These are phyloP conservation scores for Parauchenoglanis punctatus DNA, from an alignment of 2,797 vertebrate species.

Conservation along the genomic window DNA sequence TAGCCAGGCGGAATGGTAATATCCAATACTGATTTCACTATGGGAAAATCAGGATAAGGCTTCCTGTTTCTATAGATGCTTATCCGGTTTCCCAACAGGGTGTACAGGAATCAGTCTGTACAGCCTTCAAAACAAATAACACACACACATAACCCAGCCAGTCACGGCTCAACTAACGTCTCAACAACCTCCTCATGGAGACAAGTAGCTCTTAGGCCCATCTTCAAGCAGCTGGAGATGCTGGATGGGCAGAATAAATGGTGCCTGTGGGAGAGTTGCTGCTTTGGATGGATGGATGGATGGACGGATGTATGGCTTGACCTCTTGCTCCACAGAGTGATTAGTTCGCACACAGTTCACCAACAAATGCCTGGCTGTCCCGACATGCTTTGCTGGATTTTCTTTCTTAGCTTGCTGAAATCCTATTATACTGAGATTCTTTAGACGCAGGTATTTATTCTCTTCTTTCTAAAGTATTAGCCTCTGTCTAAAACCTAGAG, in stretches of 20 bases:
- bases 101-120: slow-evolving; percentile 64
- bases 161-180: slow-evolving; percentile 38
- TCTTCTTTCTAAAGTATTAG: slow-evolving; percentile 48
- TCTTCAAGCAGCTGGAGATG: slow-evolving; percentile 20
- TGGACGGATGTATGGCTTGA: slow-evolving; percentile 34
- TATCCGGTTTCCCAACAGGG: slow-evolving; percentile 75
- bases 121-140: slow-evolving; percentile 52
- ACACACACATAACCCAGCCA: slow-evolving; percentile 28
- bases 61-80: slow-evolving; percentile 75
- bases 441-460: slow-evolving; percentile 53
- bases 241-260: slow-evolving; percentile 22
- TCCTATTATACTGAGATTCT: slow-evolving; percentile 54
- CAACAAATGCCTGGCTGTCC: slow-evolving; percentile 41
- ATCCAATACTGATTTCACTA: slow-evolving; percentile 61
- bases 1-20: slow-evolving; percentile 49
- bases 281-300: slow-evolving; percentile 4
- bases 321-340: slow-evolving; percentile 44
- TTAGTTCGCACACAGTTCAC: slow-evolving; percentile 46
- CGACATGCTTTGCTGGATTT: slow-evolving; percentile 46
- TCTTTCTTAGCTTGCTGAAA: slow-evolving; percentile 34
- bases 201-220: slow-evolving; percentile 34
- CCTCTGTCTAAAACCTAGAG: slow-evolving; percentile 37
- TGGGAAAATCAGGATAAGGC: slow-evolving; percentile 77
- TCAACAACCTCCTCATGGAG: slow-evolving; percentile 10
- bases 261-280: slow-evolving; percentile 24